Evolutionary conservation across 2,113 vertebrate species (phyloP).

Genomic region (Gobiocypris rarus): DNA sequence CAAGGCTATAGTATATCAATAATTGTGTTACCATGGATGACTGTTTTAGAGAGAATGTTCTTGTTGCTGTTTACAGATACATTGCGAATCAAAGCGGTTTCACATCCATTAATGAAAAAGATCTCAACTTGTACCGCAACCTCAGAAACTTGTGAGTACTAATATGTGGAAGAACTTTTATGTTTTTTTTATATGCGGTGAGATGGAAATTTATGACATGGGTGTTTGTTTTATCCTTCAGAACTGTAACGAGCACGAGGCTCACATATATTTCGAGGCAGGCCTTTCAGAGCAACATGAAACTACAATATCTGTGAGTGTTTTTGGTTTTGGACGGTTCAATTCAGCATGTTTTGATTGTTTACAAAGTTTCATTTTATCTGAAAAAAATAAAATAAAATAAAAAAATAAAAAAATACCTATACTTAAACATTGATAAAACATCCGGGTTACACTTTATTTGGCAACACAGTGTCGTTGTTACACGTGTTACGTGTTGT

Average conservation of each 20-base stretch:
- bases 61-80: conserved; percentile 78
- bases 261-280: conserved; percentile 88
- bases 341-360: background rate
- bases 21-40: background rate
- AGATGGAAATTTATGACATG: background rate
- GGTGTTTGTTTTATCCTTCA: conserved; percentile 60
- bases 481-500: no score
- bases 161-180: background rate
- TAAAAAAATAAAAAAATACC: no score
- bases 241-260: conserved; percentile 92
- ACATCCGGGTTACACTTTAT: no score
- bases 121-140: conserved; percentile 88
- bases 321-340: background rate
- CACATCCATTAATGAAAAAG: conserved; percentile 91
- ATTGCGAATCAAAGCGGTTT: conserved; percentile 92
- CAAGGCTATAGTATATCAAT: background rate
- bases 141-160: conserved; percentile 95
- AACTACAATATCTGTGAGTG: conserved; percentile 95
- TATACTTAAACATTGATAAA: background rate
- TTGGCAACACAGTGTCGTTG: no score
- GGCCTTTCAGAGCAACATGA: conserved; percentile 90
- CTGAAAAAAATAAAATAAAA: no score
- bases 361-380: background rate
- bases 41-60: conserved; percentile 46
- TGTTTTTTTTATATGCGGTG: background rate